phyloP scores from a whole-genome alignment of 2,888 invertebrate genomes.

The Enchytraeus crypticus region DNA sequence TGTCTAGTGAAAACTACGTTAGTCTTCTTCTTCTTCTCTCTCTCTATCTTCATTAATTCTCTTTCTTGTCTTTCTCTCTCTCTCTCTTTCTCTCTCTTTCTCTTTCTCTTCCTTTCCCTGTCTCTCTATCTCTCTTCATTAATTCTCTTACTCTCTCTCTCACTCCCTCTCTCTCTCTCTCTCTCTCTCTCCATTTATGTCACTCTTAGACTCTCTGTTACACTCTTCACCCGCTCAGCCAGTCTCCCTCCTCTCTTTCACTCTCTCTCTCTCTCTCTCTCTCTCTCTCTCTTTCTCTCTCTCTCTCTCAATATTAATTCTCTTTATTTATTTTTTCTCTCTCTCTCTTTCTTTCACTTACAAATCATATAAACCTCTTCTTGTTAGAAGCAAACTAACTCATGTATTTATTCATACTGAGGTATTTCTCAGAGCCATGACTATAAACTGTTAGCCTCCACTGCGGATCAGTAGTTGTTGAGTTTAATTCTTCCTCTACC shows the following conservation, averaged over 20 bases:
- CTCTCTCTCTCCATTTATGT: not conserved
- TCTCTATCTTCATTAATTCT: not conserved
- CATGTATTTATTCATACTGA: too few relatives aligned
- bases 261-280: not conserved
- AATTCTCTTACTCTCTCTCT: not conserved
- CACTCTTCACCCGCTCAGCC: not conserved
- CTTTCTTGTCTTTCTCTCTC: not conserved
- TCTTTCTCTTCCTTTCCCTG: not conserved
- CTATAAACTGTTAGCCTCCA: too few relatives aligned
- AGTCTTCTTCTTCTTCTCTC: not conserved
- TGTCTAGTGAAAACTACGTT: slow-evolving; percentile 40
- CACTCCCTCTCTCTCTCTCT: not conserved
- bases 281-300: not conserved
- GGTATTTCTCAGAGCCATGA: too few relatives aligned
- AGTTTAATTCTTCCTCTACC: too few relatives aligned
- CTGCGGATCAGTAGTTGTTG: too few relatives aligned
- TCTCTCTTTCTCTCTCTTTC: not conserved
- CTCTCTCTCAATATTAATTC: not conserved
- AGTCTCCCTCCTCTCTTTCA: not conserved
- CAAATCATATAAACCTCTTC: too few relatives aligned
- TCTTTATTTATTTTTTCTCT: not conserved
- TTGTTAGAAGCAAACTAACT: too few relatives aligned
- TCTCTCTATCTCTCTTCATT: not conserved
- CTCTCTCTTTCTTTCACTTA: too few relatives aligned
- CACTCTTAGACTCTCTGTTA: not conserved